These are phyloP conservation scores for Leucosticte australis DNA, from an alignment of 2,113 vertebrate genomes.

Conservation along the genomic window DNA sequence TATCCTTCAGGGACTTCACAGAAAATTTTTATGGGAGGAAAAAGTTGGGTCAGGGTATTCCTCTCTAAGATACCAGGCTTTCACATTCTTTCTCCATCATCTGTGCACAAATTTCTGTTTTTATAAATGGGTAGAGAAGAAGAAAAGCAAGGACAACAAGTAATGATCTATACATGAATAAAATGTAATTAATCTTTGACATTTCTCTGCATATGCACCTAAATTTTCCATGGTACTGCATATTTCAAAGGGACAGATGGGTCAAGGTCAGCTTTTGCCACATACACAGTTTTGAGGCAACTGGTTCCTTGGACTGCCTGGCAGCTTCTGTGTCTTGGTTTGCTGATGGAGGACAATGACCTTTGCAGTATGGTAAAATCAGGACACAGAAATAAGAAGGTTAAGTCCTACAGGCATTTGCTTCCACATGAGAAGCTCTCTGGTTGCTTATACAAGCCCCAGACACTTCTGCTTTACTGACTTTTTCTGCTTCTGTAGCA, in stretches of 20 bases:
- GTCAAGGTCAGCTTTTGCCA: neutral
- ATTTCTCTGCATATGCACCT: neutral
- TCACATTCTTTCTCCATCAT: neutral
- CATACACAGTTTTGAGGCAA: neutral
- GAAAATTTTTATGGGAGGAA: neutral
- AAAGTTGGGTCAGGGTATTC: neutral
- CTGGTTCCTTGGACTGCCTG: neutral
- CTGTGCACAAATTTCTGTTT: neutral
- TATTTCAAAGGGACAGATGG: neutral
- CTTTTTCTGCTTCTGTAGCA: neutral
- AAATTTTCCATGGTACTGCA: neutral
- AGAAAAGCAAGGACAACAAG: neutral
- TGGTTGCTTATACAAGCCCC: fast-evolving
- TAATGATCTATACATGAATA: neutral
- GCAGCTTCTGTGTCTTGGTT: neutral
- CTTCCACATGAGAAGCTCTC: neutral
- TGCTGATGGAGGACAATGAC: neutral
- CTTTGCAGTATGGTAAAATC: neutral
- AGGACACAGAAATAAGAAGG: neutral
- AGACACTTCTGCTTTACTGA: neutral
- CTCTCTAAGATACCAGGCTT: neutral
- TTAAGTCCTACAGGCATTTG: neutral
- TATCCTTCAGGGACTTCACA: neutral
- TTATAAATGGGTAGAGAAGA: neutral
- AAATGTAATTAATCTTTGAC: neutral